Evolutionary conservation across 64 coral and sea anemone genomes (phyloP), one percentile per base, ranked within the genome.

Genomic region (Astreopora myriophthalma): DNA sequence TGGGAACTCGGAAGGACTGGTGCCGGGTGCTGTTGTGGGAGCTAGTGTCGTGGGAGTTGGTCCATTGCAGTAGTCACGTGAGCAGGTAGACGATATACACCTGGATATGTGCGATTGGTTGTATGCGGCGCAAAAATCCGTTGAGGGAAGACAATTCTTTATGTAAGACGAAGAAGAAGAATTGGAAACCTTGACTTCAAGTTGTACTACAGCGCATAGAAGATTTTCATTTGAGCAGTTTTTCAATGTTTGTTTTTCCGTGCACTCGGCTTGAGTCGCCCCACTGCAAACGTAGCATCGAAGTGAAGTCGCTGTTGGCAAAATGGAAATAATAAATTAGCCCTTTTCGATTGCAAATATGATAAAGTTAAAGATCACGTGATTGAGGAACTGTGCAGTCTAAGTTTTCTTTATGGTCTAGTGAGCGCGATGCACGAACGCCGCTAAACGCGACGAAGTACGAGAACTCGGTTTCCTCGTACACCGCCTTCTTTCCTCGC

Each of bases 31-130:
- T 13, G 52, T 31, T 8, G 13, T 51, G 1, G 24, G 10, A 51
- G 32, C 0, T 24, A 55, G 17, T 64, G 79, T 82, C 14, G 57
- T n/a, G 1, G 79, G 79, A 11, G 57, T 3, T 1, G 79, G 79
- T 4, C 79, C 79, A 64, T 82, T 82, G 55, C 79, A 82, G 19
- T 82, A 82, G 31, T 82, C 79, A 5, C 33, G 0, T 11, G 19
- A 20, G 29, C 79, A 82, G 20, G n/a, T 36, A 3, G 48, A 32
- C 14, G 23, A 14, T 28, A 42, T 27, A 80, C 76, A 80, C 16
- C n/a, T 32, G 34, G 11, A 7, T 7, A 34, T 8, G 14, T 2
- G n/a, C 28, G 25, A 33, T 0, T 17, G 1, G 16, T 16, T 33
- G 67, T 10, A 70, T 16, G 2, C 1, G 14, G 12, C 0, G 12